These are phyloP conservation scores for Apodemus agrarius DNA, from an alignment of 2,797 vertebrate genomes.

Conservation along the genomic window DNA sequence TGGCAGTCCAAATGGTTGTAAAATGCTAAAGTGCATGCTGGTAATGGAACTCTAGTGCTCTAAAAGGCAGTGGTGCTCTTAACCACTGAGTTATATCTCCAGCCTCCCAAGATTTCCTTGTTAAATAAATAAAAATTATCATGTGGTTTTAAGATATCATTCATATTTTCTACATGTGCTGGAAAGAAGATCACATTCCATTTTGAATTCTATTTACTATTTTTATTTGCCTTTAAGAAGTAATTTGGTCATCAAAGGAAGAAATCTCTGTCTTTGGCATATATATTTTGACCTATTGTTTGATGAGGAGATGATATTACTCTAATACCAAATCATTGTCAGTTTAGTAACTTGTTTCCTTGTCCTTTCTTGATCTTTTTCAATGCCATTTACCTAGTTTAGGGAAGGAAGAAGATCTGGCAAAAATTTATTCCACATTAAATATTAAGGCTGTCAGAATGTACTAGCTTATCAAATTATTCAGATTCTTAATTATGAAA, in stretches of 20 bases:
- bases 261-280: not conserved
- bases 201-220: not conserved
- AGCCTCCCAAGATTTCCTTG: not conserved
- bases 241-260: not conserved
- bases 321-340: not conserved
- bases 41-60: not conserved
- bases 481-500: slow-evolving; percentile 58
- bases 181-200: not conserved
- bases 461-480: slow-evolving; percentile 26
- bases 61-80: not conserved
- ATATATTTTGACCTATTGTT: not conserved
- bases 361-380: not conserved
- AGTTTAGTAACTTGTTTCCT: not conserved
- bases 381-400: not conserved
- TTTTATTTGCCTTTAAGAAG: not conserved
- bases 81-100: not conserved
- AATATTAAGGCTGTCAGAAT: not conserved
- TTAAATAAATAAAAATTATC: not conserved
- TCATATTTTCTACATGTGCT: not conserved
- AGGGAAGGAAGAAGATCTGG: not conserved
- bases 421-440: slow-evolving; percentile 44
- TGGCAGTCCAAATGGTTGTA: not conserved
- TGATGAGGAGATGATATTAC: not conserved
- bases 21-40: not conserved
- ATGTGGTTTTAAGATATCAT: not conserved